Conservation (phyloP, 1,140 invertebrate species). For the Nasonia giraulti region DNA sequence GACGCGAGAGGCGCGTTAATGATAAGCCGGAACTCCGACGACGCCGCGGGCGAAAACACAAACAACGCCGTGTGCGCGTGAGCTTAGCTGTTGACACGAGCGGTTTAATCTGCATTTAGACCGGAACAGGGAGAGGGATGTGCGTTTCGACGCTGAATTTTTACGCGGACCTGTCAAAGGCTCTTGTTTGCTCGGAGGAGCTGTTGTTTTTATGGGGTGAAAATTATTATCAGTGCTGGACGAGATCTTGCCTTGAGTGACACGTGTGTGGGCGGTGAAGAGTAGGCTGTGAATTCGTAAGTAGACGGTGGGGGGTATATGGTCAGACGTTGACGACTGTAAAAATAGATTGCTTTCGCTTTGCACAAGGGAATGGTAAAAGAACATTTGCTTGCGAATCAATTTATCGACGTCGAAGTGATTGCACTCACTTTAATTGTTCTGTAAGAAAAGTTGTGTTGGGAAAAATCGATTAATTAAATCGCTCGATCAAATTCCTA, state of each 20-base stretch:
- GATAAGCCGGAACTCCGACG: not conserved
- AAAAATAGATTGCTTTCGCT: too few species aligned
- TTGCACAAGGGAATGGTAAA: too few species aligned
- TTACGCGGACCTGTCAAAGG: not conserved
- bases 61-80: not conserved
- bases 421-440: not conserved
- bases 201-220: not conserved
- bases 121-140: not conserved
- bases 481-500: not conserved
- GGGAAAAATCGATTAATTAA: not conserved
- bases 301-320: not conserved
- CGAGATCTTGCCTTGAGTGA: too few species aligned
- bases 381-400: too few species aligned
- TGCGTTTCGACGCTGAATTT: not conserved
- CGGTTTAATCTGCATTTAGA: conserved; percentile 24
- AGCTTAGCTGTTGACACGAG: not conserved
- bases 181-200: not conserved
- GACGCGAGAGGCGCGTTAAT: not conserved
- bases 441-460: not conserved
- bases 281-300: not conserved
- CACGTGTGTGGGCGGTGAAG: not conserved
- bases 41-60: not conserved
- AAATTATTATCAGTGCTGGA: not conserved
- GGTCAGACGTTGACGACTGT: too few species aligned
- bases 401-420: not conserved